phyloP scores from a whole-genome alignment of 2,888 invertebrate genomes.

The Cephus rjabovi region DNA sequence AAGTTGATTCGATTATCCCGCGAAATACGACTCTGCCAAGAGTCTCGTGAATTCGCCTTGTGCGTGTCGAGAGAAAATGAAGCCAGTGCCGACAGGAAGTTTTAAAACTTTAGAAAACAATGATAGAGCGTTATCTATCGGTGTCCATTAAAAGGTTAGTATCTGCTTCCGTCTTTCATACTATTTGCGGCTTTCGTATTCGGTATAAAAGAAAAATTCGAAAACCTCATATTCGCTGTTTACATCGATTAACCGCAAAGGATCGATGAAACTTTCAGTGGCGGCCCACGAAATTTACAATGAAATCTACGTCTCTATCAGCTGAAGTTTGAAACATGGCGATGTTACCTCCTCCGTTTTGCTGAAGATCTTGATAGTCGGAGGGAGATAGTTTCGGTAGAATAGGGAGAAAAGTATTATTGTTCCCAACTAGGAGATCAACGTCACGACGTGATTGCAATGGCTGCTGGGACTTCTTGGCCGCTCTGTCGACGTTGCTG shows the following conservation, averaged over 20 bases:
- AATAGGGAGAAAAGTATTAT: constrained; percentile 79
- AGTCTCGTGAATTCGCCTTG: background rate
- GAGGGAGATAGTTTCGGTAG: constrained; percentile 73
- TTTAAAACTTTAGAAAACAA: background rate
- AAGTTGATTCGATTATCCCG: background rate
- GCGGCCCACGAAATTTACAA: background rate
- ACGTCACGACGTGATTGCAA: constrained; percentile 63
- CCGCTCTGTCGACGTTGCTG: constrained; percentile 70
- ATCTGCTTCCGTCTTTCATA: background rate
- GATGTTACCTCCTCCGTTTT: constrained; percentile 55
- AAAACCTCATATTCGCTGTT: background rate
- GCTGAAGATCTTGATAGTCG: constrained; percentile 61
- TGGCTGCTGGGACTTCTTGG: constrained; percentile 67
- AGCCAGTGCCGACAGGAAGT: background rate
- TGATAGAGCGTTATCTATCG: background rate
- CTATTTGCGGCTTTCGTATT: background rate
- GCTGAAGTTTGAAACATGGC: background rate
- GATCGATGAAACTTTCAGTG: background rate
- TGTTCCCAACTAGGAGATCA: constrained; percentile 67
- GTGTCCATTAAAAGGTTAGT: background rate
- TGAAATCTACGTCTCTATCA: background rate
- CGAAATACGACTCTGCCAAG: background rate
- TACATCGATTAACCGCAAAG: background rate
- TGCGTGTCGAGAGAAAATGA: background rate
- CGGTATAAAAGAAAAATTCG: background rate